phyloP scores from a whole-genome alignment of 2,888 invertebrate species.

The Tenthredo amoena region DNA sequence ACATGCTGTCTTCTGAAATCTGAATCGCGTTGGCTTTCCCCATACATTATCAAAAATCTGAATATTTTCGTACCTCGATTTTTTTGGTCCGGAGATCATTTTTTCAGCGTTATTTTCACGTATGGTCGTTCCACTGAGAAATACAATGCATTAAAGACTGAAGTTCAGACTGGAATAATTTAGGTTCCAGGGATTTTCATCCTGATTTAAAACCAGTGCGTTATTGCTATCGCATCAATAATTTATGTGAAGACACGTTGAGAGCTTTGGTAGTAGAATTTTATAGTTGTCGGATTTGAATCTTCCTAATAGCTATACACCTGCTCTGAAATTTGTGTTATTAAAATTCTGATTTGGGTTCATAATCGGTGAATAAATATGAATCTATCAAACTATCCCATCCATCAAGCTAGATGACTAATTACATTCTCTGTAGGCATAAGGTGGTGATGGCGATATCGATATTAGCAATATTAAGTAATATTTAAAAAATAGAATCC shows the following conservation, averaged over 20 bases:
- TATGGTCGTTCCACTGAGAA: background rate
- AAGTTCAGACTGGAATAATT: too few species aligned
- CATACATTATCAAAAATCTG: background rate
- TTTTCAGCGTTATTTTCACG: background rate
- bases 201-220: background rate
- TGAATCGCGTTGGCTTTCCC: background rate
- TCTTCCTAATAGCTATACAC: background rate
- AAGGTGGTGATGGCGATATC: background rate
- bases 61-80: background rate
- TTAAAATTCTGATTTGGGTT: background rate
- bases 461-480: background rate
- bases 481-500: too few species aligned
- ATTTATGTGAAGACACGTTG: background rate
- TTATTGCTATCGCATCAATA: background rate
- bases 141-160: too few species aligned
- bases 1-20: background rate
- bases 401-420: slow-evolving; percentile 1
- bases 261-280: background rate
- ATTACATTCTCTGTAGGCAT: background rate
- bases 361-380: background rate
- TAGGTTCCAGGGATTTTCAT: background rate
- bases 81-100: background rate
- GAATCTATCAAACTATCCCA: background rate
- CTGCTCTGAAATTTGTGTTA: background rate
- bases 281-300: background rate